Evolutionary conservation across 2,888 invertebrate species (phyloP).

Genomic region (Melikaiella ostensackeni): DNA sequence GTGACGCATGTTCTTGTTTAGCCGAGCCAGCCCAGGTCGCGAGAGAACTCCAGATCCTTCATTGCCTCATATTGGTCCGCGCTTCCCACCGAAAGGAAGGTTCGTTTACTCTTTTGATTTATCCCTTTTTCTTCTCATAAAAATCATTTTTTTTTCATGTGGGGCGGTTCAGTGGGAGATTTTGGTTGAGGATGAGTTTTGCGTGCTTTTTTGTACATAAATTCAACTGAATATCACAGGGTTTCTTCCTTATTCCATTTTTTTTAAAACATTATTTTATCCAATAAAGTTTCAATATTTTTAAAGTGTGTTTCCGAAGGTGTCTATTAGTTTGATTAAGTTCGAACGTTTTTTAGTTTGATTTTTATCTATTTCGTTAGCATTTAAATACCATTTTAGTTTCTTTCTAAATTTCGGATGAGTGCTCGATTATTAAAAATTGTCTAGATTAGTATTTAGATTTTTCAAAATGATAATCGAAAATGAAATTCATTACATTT

Average conservation of each 20-base stretch:
- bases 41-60: slow-evolving; percentile 89
- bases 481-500: background rate
- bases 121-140: slow-evolving; percentile 49
- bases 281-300: background rate
- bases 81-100: slow-evolving; percentile 93
- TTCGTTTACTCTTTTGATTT: slow-evolving; percentile 75
- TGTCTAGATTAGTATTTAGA: too few relatives aligned
- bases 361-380: too few relatives aligned
- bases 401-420: too few relatives aligned
- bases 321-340: too few relatives aligned
- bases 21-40: slow-evolving; percentile 92
- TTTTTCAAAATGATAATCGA: too few relatives aligned
- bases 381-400: too few relatives aligned
- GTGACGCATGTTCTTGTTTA: slow-evolving; percentile 81
- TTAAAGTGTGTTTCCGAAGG: background rate
- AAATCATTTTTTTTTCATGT: background rate
- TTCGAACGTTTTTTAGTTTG: too few relatives aligned
- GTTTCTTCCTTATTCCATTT: background rate
- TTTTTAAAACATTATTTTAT: background rate
- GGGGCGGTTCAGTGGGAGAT: background rate
- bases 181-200: background rate
- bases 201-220: background rate
- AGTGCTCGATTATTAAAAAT: too few relatives aligned
- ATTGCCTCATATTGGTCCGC: slow-evolving; percentile 93
- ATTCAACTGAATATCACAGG: background rate